Conservation (phyloP, 2,888 invertebrate genomes). For the Cremastinae sp. region DNA sequence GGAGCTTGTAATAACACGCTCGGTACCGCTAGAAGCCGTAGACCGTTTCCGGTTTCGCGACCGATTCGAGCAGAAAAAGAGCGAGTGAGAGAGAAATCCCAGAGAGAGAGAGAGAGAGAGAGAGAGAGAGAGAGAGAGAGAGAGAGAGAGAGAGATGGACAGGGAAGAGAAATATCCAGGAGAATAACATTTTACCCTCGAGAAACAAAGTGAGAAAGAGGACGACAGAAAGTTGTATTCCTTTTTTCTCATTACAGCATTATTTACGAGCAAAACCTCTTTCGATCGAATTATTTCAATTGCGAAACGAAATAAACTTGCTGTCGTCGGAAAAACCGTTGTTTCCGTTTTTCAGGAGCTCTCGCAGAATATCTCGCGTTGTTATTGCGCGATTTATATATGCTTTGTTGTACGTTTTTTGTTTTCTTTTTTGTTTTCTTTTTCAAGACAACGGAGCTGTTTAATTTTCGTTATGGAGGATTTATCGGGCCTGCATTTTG, state of each 20-base stretch:
- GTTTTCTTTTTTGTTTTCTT: constrained; percentile 14
- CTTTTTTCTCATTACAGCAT: background rate
- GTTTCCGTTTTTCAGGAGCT: no score
- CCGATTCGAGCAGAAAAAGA: background rate
- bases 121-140: no score
- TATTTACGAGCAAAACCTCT: no score
- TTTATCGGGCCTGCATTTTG: background rate
- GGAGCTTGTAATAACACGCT: constrained; percentile 16
- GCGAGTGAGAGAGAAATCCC: constrained; percentile 1
- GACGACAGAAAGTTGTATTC: background rate
- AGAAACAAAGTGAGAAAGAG: no score
- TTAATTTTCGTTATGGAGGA: background rate
- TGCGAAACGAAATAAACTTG: no score
- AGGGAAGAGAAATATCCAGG: no score
- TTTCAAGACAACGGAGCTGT: constrained; percentile 10
- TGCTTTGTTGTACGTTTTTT: no score
- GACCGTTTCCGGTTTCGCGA: constrained; percentile 50
- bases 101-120: constrained; percentile 18
- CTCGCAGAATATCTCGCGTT: no score
- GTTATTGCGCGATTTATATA: no score
- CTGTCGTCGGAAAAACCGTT: no score
- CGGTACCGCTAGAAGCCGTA: background rate
- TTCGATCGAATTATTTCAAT: no score
- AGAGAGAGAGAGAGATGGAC: no score
- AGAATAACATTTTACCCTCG: background rate